These are phyloP conservation scores for Theonella swinhoei DNA, from an alignment of 37 sponge, comb jelly and placozoan species.

Conservation along the genomic window DNA sequence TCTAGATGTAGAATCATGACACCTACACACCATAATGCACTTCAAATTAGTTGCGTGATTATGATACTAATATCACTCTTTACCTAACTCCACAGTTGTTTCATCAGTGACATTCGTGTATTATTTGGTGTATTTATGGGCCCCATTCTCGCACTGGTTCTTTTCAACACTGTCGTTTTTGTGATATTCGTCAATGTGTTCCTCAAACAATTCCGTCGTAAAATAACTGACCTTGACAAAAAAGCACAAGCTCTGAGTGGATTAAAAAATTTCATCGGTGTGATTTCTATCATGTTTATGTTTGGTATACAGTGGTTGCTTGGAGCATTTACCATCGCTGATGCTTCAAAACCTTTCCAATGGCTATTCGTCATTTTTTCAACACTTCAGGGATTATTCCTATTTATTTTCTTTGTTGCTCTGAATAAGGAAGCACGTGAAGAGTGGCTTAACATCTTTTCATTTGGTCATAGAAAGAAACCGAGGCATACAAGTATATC, in stretches of 20 bases:
- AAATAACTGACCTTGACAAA: neutral
- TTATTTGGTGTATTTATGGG: slow-evolving; percentile 54
- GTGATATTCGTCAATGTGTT: slow-evolving; percentile 23
- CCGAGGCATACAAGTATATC: neutral
- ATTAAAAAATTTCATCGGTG: slow-evolving; percentile 21
- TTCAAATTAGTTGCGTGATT: no score
- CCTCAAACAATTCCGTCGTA: slow-evolving; percentile 23
- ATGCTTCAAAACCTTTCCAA: slow-evolving; percentile 31
- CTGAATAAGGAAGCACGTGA: slow-evolving; percentile 40
- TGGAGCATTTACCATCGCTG: slow-evolving; percentile 47
- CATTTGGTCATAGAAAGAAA: neutral
- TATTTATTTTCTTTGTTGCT: slow-evolving; percentile 69
- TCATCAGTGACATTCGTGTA: slow-evolving; percentile 44
- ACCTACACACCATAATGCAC: no score
- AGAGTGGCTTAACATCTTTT: slow-evolving; percentile 45
- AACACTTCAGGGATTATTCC: slow-evolving; percentile 48
- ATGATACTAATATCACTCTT: no score
- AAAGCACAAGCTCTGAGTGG: neutral
- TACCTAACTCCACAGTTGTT: no score
- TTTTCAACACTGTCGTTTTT: slow-evolving; percentile 59
- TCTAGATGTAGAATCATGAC: no score
- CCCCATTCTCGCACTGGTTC: slow-evolving; percentile 31
- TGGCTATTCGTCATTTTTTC: slow-evolving; percentile 59
- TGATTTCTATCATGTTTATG: slow-evolving; percentile 44
- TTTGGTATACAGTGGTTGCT: slow-evolving; percentile 64